Base-by-base conservation (phyloP, 2,797 vertebrate genomes). In the Epinephelus malabaricus region DNA sequence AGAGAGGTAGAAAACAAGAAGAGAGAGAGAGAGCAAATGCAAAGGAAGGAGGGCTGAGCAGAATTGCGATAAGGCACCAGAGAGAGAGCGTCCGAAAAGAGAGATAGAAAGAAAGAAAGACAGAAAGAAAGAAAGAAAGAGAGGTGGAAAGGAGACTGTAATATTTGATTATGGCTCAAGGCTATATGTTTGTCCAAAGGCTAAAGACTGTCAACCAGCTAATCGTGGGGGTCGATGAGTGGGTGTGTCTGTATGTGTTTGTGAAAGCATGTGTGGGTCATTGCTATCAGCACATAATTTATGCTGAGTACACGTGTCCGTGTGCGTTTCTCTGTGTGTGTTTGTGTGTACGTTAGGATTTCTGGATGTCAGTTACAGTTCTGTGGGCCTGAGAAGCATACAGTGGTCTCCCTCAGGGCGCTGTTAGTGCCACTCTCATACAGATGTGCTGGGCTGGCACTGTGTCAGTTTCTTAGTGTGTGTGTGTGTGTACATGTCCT, bases 101-200 rank as follows among this genome's bases (percentile, higher is more conserved):
- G 8, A 38, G 21, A 66, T 14, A 69, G 43, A 73, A 61, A 70
- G 23, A 23, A 65, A 53, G 66, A 50, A 65, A 53, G 65, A 49
- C 47, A 59, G 55, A 46, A 72, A 61, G 66, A 50, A 65, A 53
- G 65, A 49, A 50, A 59, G 55, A 46, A 72, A 61, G 63, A 30
- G 60, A 64, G 88, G 69, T 62, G 70, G 59, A 82, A 88, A 88
- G 79, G 70, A 90, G 86, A 87, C 86, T 64, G 91, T 88, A 86
- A 91, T 94, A 90, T 93, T 93, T 94, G 90, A 92, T 92, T 87
- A 87, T 86, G 86, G 90, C 92, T 94, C 89, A 90, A 93, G 94
- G 89, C 88, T 92, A 85, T 75, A 75, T 95, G 88, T 95, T 94
- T 94, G 92, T 94, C 90, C 86, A 94, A 94, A 92, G 88, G 92